phyloP scores from a whole-genome alignment of 2,113 vertebrate genomes.

The Silurus glanis region DNA sequence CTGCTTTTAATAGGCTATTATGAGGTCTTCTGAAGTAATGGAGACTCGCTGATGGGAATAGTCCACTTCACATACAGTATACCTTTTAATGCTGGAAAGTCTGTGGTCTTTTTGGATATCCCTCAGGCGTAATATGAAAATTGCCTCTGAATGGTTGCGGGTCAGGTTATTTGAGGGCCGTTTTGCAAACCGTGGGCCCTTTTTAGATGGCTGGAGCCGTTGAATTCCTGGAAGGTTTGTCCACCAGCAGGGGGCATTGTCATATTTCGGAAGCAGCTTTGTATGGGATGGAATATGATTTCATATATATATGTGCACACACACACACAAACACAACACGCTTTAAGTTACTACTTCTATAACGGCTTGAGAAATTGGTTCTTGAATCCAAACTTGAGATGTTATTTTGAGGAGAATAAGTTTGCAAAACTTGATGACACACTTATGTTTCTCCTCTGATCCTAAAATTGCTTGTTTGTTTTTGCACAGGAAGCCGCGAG shows the following conservation, averaged over 20 bases:
- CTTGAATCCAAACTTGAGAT: background rate
- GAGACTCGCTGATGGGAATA: conserved; percentile 17
- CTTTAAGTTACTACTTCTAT: no score
- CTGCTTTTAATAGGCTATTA: conserved; percentile 39
- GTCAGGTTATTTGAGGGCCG: conserved; percentile 8
- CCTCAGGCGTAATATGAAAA: conserved; percentile 41
- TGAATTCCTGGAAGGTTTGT: background rate
- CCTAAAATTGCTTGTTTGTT: conserved; percentile 14
- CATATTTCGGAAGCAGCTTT: conserved; percentile 18
- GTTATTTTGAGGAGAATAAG: background rate
- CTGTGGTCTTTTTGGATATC: conserved; percentile 41
- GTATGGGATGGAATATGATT: no score
- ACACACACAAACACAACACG: no score
- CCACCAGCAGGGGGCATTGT: conserved; percentile 35
- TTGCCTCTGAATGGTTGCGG: conserved; percentile 27
- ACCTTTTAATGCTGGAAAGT: conserved; percentile 31
- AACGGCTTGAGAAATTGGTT: background rate
- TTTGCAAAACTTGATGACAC: background rate
- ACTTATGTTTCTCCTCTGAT: conserved; percentile 14
- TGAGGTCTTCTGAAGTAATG: conserved; percentile 37
- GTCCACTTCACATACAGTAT: conserved; percentile 11
- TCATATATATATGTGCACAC: no score
- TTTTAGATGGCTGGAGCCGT: background rate
- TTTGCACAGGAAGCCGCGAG: conserved; percentile 88
- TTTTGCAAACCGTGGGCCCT: conserved; percentile 3